Percentiles rank a stretch among this genome's conserved stretches.
phyloP scores from a whole-genome alignment of 2,113 vertebrate genomes.

The Xiphophorus couchianus region DNA sequence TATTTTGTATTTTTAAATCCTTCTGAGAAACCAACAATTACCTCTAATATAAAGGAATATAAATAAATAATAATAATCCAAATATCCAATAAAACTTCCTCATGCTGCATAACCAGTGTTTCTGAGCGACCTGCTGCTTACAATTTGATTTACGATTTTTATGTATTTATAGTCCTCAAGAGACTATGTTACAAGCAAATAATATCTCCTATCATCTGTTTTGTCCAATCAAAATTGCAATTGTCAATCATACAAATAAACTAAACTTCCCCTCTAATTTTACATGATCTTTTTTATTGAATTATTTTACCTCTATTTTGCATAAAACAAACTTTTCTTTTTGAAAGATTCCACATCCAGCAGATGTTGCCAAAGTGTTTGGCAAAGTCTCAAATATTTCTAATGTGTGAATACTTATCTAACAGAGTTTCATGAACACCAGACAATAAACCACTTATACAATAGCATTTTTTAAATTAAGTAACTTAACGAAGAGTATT shows the following conservation, averaged over 20 bases:
- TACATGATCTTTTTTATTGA: neutral
- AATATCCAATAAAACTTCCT: neutral
- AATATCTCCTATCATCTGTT: neutral
- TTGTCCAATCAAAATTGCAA: neutral
- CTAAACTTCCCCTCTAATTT: neutral
- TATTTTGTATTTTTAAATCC: neutral
- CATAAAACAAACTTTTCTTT: neutral
- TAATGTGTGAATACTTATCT: neutral
- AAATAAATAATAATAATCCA: neutral
- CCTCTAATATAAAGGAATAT: neutral
- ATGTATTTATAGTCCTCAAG: neutral
- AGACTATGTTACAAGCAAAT: neutral
- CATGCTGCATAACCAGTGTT: neutral
- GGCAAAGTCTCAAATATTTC: neutral
- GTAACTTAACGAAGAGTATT: no score
- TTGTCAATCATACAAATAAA: neutral
- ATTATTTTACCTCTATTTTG: neutral
- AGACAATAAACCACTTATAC: neutral
- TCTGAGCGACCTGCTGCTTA: no score
- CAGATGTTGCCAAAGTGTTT: neutral
- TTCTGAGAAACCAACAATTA: neutral
- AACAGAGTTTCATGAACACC: neutral
- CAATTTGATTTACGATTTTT: no score
- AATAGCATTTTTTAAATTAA: neutral
- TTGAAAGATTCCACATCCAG: neutral